Evolutionary conservation across 2,888 invertebrate species (phyloP).

Genomic region (Perdita meconis): DNA sequence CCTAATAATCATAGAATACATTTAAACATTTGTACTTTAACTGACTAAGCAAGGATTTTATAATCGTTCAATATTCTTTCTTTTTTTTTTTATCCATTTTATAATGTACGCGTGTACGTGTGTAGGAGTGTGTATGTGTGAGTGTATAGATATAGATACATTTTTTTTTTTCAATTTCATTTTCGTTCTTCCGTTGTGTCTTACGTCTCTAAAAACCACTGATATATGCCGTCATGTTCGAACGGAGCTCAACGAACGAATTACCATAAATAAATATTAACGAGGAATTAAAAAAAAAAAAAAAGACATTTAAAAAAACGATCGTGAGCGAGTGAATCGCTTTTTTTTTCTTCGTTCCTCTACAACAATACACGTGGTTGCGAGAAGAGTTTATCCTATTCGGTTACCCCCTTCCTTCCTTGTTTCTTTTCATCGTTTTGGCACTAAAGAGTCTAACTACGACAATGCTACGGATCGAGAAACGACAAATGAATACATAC

Average conservation of each 20-base stretch:
- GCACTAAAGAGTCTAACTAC: conserved; percentile 79
- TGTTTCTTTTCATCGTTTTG: conserved; percentile 62
- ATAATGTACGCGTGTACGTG: conserved; percentile 31
- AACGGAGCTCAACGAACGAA: conserved; percentile 57
- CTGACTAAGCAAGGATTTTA: conserved; percentile 89
- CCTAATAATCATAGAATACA: conserved; percentile 84
- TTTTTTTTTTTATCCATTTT: conserved; percentile 62
- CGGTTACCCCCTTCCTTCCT: neutral
- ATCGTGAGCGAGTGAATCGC: conserved; percentile 15
- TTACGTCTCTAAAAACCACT: conserved; percentile 31
- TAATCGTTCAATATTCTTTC: conserved; percentile 68
- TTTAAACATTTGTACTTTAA: conserved; percentile 93
- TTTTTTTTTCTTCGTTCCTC: conserved; percentile 16
- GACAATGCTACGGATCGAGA: neutral
- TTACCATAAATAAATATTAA: conserved; percentile 53
- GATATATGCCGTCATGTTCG: conserved; percentile 13
- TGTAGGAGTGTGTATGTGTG: conserved; percentile 17
- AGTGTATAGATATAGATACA: conserved; percentile 21
- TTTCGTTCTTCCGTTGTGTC: conserved; percentile 9
- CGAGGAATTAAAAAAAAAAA: conserved; percentile 42
- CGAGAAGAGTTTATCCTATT: conserved; percentile 56
- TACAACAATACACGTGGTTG: neutral
- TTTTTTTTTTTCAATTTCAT: conserved; percentile 31
- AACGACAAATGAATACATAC: neutral
- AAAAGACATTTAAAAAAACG: conserved; percentile 15